Percentiles rank a stretch among this genome's conserved stretches.
Evolutionary conservation across 2,113 vertebrate species (phyloP).

Genomic region (Rhegmatorhina hoffmannsi): DNA sequence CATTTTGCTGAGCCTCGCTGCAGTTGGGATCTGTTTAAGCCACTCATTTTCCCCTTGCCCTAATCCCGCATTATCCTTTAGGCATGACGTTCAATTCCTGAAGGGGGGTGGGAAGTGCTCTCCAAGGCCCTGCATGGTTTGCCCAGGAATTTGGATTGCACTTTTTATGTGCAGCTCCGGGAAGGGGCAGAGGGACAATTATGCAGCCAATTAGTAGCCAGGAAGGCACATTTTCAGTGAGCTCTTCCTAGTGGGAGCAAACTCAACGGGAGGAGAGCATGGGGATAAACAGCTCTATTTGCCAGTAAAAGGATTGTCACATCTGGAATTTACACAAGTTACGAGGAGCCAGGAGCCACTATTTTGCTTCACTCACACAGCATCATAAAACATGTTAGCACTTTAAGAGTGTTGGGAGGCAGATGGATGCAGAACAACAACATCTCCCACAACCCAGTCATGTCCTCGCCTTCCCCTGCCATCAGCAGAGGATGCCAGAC

Average conservation of each 20-base stretch:
- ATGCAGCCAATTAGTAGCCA: slow-evolving; percentile 14
- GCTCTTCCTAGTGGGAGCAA: slow-evolving; percentile 32
- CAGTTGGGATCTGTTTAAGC: slow-evolving; percentile 38
- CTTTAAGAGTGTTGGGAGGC: neutral
- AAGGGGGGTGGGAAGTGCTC: slow-evolving; percentile 24
- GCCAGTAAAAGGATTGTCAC: slow-evolving; percentile 42
- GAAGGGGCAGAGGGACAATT: slow-evolving; percentile 43
- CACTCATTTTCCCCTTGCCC: slow-evolving; percentile 44
- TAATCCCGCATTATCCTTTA: slow-evolving; percentile 59
- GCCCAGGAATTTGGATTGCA: slow-evolving; percentile 47
- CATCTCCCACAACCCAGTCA: neutral
- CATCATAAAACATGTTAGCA: slow-evolving; percentile 20
- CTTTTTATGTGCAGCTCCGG: slow-evolving; percentile 11
- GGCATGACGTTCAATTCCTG: slow-evolving; percentile 47
- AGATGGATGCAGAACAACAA: rapidly evolving
- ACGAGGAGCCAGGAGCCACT: slow-evolving; percentile 55
- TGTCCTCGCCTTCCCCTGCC: neutral
- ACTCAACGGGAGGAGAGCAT: neutral
- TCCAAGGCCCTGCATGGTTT: slow-evolving; percentile 30
- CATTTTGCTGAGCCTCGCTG: neutral
- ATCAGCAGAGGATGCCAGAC: rapidly evolving
- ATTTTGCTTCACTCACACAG: neutral
- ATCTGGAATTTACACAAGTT: slow-evolving; percentile 58
- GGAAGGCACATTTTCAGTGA: neutral
- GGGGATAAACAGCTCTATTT: slow-evolving; percentile 9